phyloP scores from a whole-genome alignment of 2,888 invertebrate genomes.

The Laspeyria flexula region DNA sequence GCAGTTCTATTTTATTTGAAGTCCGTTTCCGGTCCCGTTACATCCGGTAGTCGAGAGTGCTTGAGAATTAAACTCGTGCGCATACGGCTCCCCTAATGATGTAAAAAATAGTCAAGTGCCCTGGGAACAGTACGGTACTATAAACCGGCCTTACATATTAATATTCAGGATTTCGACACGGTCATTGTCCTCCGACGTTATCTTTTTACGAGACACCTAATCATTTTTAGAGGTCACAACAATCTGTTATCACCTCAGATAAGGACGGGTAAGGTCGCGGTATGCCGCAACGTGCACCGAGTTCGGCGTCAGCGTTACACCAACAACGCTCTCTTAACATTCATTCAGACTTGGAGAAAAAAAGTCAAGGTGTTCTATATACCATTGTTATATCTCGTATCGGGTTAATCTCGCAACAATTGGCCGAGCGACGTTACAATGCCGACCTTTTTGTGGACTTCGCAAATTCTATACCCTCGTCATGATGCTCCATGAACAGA shows the following conservation, averaged over 20 bases:
- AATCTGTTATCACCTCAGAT: slow-evolving; percentile 79
- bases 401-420: slow-evolving; percentile 83
- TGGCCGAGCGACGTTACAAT: slow-evolving; percentile 71
- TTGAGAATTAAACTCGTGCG: slow-evolving; percentile 59
- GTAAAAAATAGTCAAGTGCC: slow-evolving; percentile 46
- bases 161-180: slow-evolving; percentile 59
- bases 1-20: slow-evolving; percentile 63
- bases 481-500: slow-evolving; percentile 65
- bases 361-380: slow-evolving; percentile 76
- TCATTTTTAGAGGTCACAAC: slow-evolving; percentile 80
- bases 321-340: slow-evolving; percentile 45
- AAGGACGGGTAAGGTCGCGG: slow-evolving; percentile 74
- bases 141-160: slow-evolving; percentile 17
- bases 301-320: slow-evolving; percentile 38
- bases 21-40: slow-evolving; percentile 78
- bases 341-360: slow-evolving; percentile 57
- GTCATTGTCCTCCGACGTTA: slow-evolving; percentile 80
- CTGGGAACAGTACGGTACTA: slow-evolving; percentile 52
- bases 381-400: slow-evolving; percentile 70
- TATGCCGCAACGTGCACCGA: slow-evolving; percentile 66
- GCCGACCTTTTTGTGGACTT: slow-evolving; percentile 65
- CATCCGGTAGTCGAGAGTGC: slow-evolving; percentile 76
- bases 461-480: slow-evolving; percentile 70
- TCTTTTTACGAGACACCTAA: slow-evolving; percentile 71
- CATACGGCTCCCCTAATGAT: slow-evolving; percentile 53